phyloP scores from a whole-genome alignment of 2,113 vertebrate species.

The Glaucomys volans region DNA sequence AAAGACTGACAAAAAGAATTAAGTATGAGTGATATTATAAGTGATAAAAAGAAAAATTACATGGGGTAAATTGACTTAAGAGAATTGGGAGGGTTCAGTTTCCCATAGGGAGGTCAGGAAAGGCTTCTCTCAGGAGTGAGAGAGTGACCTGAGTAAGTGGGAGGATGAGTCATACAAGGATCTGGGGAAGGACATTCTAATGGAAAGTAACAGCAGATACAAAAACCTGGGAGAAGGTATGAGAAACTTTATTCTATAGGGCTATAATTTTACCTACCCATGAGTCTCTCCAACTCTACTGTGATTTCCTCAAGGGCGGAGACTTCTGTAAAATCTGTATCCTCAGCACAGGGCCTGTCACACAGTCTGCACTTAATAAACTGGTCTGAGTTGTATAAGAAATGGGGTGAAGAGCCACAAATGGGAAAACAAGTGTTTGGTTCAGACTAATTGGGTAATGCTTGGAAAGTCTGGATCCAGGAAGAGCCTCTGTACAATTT shows the following conservation, averaged over 20 bases:
- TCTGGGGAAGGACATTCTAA: conserved; percentile 20
- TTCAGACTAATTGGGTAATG: background rate
- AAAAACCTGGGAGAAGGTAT: background rate
- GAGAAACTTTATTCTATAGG: background rate
- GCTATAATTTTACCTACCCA: background rate
- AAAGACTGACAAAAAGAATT: background rate
- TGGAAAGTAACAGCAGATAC: conserved; percentile 30
- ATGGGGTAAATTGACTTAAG: background rate
- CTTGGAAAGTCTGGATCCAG: background rate
- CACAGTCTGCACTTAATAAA: background rate
- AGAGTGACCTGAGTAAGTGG: background rate
- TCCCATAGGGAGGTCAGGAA: background rate
- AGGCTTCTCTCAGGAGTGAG: background rate
- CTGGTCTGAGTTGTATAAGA: background rate
- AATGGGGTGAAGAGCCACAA: background rate
- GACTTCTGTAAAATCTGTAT: background rate
- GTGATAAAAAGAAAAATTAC: background rate
- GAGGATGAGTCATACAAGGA: background rate
- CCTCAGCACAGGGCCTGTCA: background rate
- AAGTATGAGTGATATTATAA: background rate
- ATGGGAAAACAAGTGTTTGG: background rate
- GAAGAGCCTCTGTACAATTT: background rate
- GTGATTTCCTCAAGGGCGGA: background rate
- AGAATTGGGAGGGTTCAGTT: background rate
- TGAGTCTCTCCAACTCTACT: background rate